A percentile compares a stretch with the other conserved stretches of the same genome.
Evolutionary conservation across 2,888 invertebrate genomes (phyloP).

Genomic region (Anthrax anthrax): DNA sequence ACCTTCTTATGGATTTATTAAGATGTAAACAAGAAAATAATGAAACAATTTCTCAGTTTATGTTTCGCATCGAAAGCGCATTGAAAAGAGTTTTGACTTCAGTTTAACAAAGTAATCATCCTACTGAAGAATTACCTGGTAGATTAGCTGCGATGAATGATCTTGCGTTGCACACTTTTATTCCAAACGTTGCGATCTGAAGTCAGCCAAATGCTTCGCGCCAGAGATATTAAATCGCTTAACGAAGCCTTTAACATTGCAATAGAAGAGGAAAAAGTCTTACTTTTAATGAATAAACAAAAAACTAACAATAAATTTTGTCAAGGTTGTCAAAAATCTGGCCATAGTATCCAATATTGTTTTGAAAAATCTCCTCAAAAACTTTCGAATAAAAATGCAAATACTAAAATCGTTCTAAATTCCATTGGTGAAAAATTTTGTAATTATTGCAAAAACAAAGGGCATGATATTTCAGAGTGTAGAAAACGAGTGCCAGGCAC

Average conservation of each 20-base stretch:
- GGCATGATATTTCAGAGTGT: neutral
- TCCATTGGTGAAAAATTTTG: neutral
- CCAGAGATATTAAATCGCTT: neutral
- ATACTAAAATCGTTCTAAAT: neutral
- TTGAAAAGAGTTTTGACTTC: neutral
- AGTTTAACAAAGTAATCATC: neutral
- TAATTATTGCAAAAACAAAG: neutral
- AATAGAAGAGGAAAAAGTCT: neutral
- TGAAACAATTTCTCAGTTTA: conserved; percentile 5
- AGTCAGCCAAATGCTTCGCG: neutral
- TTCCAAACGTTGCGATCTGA: neutral
- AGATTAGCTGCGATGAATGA: neutral
- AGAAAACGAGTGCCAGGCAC: too few relatives aligned
- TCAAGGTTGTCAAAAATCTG: neutral
- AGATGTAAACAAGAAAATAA: conserved; percentile 2
- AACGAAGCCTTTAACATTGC: neutral
- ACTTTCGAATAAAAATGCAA: neutral
- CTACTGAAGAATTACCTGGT: neutral
- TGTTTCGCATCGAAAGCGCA: conserved; percentile 1
- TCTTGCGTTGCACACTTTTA: neutral
- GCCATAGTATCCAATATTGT: neutral
- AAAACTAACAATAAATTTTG: neutral
- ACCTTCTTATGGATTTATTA: conserved; percentile 3
- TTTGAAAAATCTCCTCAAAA: too few relatives aligned
- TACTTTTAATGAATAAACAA: too few relatives aligned